Base-by-base conservation (phyloP, 2,113 vertebrate genomes). In the Acinonyx jubatus region DNA sequence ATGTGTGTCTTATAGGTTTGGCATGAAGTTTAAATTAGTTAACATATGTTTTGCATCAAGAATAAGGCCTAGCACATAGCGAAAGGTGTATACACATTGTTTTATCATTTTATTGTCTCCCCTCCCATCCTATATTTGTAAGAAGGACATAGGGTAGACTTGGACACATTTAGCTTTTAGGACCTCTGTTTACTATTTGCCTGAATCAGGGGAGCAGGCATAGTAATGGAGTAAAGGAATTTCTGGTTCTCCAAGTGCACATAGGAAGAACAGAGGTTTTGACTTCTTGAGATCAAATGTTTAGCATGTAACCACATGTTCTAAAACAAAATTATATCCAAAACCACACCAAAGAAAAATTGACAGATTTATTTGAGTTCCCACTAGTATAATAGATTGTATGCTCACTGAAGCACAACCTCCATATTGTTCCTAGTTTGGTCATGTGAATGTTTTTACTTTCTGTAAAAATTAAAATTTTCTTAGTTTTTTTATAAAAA, bases 241-340 rank as follows among this genome's bases (percentile, higher is more conserved):
- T 29, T 5, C 66, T 76, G 48, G 9, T 48, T 57, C 45, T n/a
- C 85, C 45, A 86, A n/a, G 27, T 41, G 1, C 9, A 63, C 10
- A 73, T 16, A 80, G 15, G 8, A 29, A 55, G 2, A 73, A 29
- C 14, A 38, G 41, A 71, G 5, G 2, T 48, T 87, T 52, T 65
- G n/a, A 85, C 1, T 31, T 76, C 19, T 69, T 79, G 18, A 84
- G 23, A 55, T 9, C 33, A 78, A 45, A 73, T 0, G 31, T 74
- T 48, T 88, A 2, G 5, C 15, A 5, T 86, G 11, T 74, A 65
- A 61, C 57, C 36, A 68, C 3, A 1, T 78, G 12, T 61, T 69
- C 66, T 48, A 74, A 38, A 57, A 13, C 81, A 94, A 96, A 97
- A 93, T 87, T 25, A 73, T 92, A 57, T 80, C 19, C 55, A 93